Base-by-base conservation (phyloP, 2,113 vertebrate genomes). In the Chaetura pelagica region DNA sequence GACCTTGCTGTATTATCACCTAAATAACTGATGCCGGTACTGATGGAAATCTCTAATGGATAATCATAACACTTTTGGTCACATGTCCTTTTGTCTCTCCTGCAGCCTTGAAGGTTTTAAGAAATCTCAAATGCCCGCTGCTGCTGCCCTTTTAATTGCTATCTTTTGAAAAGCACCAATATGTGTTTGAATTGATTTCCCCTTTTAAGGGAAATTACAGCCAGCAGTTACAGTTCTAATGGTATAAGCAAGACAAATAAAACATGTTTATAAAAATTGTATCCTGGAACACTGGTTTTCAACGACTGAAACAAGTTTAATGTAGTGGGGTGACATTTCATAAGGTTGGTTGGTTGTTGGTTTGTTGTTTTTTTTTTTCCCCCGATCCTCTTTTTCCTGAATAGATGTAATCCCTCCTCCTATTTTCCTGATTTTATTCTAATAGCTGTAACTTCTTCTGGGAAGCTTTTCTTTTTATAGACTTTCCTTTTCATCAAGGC, bases 101-200 rank as follows among this genome's bases (percentile, higher is more conserved):
- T 98, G 98, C 97, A 98, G 97, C 96, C 97, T 97, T 98, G 96
- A 98, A 97, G 97, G 95, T 98, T 98, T 97, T 98, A 96, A 97
- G 97, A 97, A 97, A 97, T 97, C 97, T 93, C 96, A 97, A 97
- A 98, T 96, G 95, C 96, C 97, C 64, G 96, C 98, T 98, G 97
- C 97, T 98, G 97, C 97, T 97, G 97, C 97, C 98, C 97, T 97
- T 97, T 98, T 98, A 98, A 93, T 97, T 97, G 97, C 98, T 98
- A 58, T 98, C 98, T 98, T 98, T 98, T 97, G 97, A 98, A 98
- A 98, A 98, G 98, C 98, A 98, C 98, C 98, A 97, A 97, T 98
- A 94, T 98, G 95, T 97, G 97, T 98, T 98, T 97, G 97, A 97
- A 93, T 98, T 81, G 96, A 95, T 98, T 98, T 98, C 97, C 98